These are phyloP conservation scores for Daboia siamensis DNA, from an alignment of 2,113 vertebrate species.

Conservation along the genomic window DNA sequence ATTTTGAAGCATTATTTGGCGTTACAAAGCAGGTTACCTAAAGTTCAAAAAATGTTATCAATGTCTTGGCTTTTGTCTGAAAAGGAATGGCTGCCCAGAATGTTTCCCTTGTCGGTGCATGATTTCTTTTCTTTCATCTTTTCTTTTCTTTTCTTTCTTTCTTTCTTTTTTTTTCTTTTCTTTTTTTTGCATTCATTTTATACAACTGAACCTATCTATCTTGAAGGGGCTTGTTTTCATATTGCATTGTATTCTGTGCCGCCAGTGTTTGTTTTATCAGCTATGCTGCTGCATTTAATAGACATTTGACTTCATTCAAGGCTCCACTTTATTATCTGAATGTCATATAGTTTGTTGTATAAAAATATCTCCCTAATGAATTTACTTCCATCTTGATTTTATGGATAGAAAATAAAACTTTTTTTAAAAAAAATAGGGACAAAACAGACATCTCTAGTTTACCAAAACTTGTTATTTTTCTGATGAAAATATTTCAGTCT, in stretches of 20 bases:
- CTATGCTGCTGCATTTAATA: slow-evolving; percentile 49
- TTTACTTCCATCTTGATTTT: slow-evolving; percentile 32
- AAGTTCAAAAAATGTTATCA: slow-evolving; percentile 15
- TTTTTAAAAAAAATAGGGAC: neutral
- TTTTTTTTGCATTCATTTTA: slow-evolving; percentile 44
- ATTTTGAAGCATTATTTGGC: slow-evolving; percentile 27
- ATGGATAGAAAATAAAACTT: slow-evolving; percentile 37
- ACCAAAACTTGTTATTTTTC: neutral
- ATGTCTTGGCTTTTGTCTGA: neutral
- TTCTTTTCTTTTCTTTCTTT: neutral
- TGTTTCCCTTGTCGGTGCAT: slow-evolving; percentile 7
- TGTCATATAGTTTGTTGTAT: slow-evolving; percentile 30
- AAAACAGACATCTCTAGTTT: slow-evolving; percentile 10
- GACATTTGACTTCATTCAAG: slow-evolving; percentile 52
- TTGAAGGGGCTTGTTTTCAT: slow-evolving; percentile 38
- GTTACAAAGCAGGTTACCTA: slow-evolving; percentile 30
- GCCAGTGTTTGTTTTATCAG: slow-evolving; percentile 53
- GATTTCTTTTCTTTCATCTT: neutral
- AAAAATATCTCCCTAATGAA: slow-evolving; percentile 31
- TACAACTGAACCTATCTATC: slow-evolving; percentile 31
- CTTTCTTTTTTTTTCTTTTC: neutral
- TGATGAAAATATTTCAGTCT: neutral
- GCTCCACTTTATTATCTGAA: slow-evolving; percentile 46
- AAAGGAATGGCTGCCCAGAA: slow-evolving; percentile 21
- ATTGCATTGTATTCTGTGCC: slow-evolving; percentile 51